Conservation (phyloP, 2,888 invertebrate genomes). For the Spodoptera littoralis region DNA sequence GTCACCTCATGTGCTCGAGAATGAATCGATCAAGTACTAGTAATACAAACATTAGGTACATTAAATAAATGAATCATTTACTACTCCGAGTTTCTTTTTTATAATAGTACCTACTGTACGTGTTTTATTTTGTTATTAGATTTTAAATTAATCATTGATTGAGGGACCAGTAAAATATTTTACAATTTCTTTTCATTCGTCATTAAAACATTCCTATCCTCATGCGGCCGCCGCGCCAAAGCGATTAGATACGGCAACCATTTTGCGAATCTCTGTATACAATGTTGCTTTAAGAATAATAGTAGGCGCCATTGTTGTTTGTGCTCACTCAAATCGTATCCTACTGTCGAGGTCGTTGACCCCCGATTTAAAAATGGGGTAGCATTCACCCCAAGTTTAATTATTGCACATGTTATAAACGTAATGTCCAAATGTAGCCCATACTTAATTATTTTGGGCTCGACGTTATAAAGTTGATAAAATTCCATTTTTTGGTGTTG, state of each 20-base stretch:
- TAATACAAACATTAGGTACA: too few species aligned
- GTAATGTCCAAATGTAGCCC: conserved; percentile 47
- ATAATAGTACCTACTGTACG: too few species aligned
- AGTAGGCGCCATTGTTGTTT: conserved; percentile 45
- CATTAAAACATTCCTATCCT: too few species aligned
- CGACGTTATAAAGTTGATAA: conserved; percentile 9
- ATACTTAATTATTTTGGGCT: conserved; percentile 39
- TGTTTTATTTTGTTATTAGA: too few species aligned
- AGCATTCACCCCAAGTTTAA: conserved; percentile 62
- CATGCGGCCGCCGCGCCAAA: too few species aligned
- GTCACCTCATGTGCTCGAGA: too few species aligned
- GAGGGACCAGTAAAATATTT: too few species aligned
- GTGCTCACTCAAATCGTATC: conserved; percentile 19
- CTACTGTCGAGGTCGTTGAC: conserved; percentile 58
- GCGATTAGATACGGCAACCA: conserved; percentile 31
- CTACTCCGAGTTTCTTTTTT: too few species aligned
- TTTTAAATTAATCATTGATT: too few species aligned
- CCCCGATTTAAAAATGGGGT: conserved; percentile 60
- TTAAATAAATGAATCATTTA: too few species aligned
- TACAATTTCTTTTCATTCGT: too few species aligned
- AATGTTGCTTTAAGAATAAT: conserved; percentile 43
- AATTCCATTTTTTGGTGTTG: neutral
- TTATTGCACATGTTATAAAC: conserved; percentile 57
- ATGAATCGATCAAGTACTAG: too few species aligned
- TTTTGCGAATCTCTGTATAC: conserved; percentile 42